A percentile compares a stretch with the other conserved stretches of the same genome.
These are phyloP conservation scores for Nibea coibor DNA, from an alignment of 2,113 vertebrate species.

Conservation along the genomic window DNA sequence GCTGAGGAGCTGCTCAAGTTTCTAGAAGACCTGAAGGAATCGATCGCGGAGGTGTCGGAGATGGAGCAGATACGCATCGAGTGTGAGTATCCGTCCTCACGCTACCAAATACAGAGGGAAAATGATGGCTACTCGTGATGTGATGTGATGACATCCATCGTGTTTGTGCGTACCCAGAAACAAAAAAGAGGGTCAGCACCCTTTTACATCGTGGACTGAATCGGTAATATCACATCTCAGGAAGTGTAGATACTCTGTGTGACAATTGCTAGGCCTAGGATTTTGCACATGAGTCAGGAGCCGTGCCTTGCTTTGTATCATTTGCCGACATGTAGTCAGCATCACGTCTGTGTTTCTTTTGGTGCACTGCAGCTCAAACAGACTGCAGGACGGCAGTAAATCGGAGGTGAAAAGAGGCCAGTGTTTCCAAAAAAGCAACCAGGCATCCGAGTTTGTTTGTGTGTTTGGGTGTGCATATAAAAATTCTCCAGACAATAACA, in stretches of 20 bases:
- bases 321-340: neutral
- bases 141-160: no score
- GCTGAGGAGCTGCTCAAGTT: conserved; percentile 98
- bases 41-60: conserved; percentile 96
- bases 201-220: conserved; percentile 9
- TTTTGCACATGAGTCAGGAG: neutral
- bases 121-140: no score
- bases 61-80: conserved; percentile 99
- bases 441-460: conserved; percentile 3
- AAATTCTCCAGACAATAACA: conserved; percentile 47
- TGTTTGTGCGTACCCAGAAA: neutral
- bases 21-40: conserved; percentile 97
- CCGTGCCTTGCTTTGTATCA: neutral
- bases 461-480: conserved; percentile 23
- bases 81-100: conserved; percentile 85
- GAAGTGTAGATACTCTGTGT: neutral
- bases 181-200: neutral
- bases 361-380: conserved; percentile 48
- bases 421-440: conserved; percentile 51
- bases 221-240: conserved; percentile 27
- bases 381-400: conserved; percentile 41
- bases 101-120: neutral
- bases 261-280: conserved; percentile 14
- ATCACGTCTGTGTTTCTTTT: conserved; percentile 17
- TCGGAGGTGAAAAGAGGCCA: conserved; percentile 50